phyloP scores from a whole-genome alignment of 2,888 invertebrate genomes.

The Scaptomyza parva region DNA sequence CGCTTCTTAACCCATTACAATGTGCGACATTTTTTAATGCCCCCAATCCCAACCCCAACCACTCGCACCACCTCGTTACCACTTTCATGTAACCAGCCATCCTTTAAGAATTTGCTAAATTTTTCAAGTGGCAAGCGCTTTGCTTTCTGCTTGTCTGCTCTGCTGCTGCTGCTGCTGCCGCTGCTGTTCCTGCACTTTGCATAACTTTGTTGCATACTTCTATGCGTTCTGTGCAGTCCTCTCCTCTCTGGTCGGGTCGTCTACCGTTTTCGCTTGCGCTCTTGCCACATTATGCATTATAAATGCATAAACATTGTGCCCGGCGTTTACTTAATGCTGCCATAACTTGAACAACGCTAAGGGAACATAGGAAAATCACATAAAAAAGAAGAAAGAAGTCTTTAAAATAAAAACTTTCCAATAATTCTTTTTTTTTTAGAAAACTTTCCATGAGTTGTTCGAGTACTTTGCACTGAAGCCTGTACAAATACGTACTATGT shows the following conservation, averaged over 20 bases:
- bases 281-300: slow-evolving; percentile 71
- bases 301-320: slow-evolving; percentile 77
- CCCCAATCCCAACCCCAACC: slow-evolving; percentile 4
- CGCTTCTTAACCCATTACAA: slow-evolving; percentile 70
- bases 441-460: slow-evolving; percentile 32
- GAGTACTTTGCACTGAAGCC: slow-evolving; percentile 10
- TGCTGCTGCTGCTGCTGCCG: slow-evolving; percentile 57
- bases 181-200: slow-evolving; percentile 73
- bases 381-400: slow-evolving; percentile 17
- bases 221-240: slow-evolving; percentile 41
- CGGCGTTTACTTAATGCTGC: slow-evolving; percentile 77
- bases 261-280: slow-evolving; percentile 7
- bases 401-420: slow-evolving; percentile 53
- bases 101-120: slow-evolving; percentile 45
- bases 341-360: slow-evolving; percentile 51
- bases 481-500: slow-evolving; percentile 8
- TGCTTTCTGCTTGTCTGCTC: slow-evolving; percentile 57
- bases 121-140: slow-evolving; percentile 74
- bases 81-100: neutral
- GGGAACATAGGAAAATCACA: slow-evolving; percentile 21
- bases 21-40: slow-evolving; percentile 65
- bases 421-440: slow-evolving; percentile 49
- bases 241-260: neutral
- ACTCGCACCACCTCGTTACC: neutral
- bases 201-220: slow-evolving; percentile 78